These are phyloP conservation scores for Ypsolopha sequella DNA, from an alignment of 2,888 invertebrate species.

Conservation along the genomic window DNA sequence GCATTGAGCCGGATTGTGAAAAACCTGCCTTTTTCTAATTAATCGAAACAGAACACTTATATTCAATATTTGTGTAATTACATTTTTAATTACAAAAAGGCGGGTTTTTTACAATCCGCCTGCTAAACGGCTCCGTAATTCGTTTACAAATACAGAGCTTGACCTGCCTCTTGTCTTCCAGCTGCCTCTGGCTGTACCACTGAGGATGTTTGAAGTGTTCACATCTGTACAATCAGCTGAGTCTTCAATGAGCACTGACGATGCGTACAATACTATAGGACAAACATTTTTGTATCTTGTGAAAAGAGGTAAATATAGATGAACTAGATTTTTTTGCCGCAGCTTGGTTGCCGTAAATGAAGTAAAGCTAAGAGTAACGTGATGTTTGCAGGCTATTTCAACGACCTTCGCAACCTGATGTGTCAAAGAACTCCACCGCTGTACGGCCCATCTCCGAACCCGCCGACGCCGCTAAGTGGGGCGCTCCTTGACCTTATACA, in stretches of 20 bases:
- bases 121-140: too few relatives aligned
- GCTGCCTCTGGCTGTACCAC: slow-evolving; percentile 76
- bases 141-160: too few relatives aligned
- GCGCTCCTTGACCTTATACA: slow-evolving; percentile 82
- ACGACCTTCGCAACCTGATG: slow-evolving; percentile 76
- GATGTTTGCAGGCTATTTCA: slow-evolving; percentile 76
- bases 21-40: too few relatives aligned
- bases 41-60: too few relatives aligned
- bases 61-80: too few relatives aligned
- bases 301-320: slow-evolving; percentile 55
- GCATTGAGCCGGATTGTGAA: too few relatives aligned
- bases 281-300: slow-evolving; percentile 68
- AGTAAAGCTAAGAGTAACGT: too few relatives aligned
- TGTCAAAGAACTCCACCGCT: slow-evolving; percentile 78
- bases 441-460: slow-evolving; percentile 74
- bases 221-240: slow-evolving; percentile 64
- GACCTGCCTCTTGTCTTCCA: too few relatives aligned
- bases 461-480: slow-evolving; percentile 80
- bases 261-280: slow-evolving; percentile 33
- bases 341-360: too few relatives aligned
- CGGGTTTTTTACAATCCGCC: too few relatives aligned
- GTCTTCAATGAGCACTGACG: slow-evolving; percentile 39
- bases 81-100: too few relatives aligned
- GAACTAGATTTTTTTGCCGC: background rate
- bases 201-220: slow-evolving; percentile 84